A percentile compares a stretch with the other conserved stretches of the same genome.
Conservation (phyloP, 2,113 vertebrate genomes). For the Ardeotis arabs region DNA sequence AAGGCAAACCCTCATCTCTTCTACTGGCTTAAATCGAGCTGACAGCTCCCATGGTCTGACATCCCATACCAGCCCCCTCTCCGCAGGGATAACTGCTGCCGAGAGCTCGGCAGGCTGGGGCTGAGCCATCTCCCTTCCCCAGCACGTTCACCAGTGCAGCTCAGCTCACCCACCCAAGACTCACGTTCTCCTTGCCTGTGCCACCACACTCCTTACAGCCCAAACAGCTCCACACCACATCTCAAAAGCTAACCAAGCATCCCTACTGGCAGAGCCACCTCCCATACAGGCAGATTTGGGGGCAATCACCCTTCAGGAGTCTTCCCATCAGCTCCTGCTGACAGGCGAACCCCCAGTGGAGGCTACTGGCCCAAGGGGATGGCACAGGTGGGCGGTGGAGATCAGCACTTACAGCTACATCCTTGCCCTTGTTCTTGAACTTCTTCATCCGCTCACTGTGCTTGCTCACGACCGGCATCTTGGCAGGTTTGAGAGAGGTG, state of each 20-base stretch:
- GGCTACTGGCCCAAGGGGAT: accelerated
- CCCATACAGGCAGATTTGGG: too few relatives aligned
- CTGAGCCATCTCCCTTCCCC: background rate
- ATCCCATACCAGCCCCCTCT: background rate
- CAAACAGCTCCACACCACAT: background rate
- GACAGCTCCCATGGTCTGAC: background rate
- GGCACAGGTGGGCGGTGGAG: background rate
- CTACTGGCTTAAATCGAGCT: background rate
- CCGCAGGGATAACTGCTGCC: accelerated
- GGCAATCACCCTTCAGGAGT: background rate
- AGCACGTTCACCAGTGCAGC: background rate
- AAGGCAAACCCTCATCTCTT: background rate
- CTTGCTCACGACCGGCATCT: conserved; percentile 73
- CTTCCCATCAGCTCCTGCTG: background rate
- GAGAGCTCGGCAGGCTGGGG: background rate
- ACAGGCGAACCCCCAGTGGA: background rate
- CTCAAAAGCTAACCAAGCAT: background rate
- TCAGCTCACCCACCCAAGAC: background rate
- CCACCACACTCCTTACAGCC: background rate
- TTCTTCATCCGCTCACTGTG: conserved; percentile 68
- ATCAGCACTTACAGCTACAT: conserved; percentile 76
- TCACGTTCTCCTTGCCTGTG: background rate
- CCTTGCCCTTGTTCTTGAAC: conserved; percentile 91
- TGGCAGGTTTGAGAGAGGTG: background rate
- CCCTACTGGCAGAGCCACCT: background rate